Evolutionary conservation across 35 echinoderm and acorn worm genomes (phyloP).

Genomic region (Heliocidaris erythrogramma): DNA sequence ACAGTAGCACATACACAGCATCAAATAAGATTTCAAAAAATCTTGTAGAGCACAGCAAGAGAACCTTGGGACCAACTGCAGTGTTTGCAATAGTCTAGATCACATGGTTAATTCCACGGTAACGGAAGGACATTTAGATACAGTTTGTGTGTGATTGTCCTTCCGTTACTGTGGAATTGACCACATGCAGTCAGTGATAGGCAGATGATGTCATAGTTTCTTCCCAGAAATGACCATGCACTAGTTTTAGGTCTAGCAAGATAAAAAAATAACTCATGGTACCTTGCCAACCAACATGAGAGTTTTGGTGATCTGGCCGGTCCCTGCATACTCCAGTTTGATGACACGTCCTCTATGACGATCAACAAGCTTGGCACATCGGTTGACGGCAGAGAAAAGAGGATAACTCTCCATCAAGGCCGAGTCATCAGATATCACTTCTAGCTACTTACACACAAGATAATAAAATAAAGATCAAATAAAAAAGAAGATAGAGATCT

Average conservation of each 20-base stretch:
- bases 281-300: constrained; percentile 95
- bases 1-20: no score
- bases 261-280: neutral
- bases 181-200: no score
- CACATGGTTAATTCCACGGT: no score
- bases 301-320: constrained; percentile 67
- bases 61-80: no score
- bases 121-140: no score
- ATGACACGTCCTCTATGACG: constrained; percentile 88
- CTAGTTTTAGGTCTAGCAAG: neutral
- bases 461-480: neutral
- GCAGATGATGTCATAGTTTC: no score
- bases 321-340: constrained; percentile 74
- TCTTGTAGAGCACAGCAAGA: no score
- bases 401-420: constrained; percentile 64
- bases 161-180: no score
- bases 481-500: neutral
- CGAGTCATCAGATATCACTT: constrained; percentile 51
- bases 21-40: no score
- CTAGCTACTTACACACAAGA: constrained; percentile 23
- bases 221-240: no score
- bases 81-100: no score
- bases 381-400: constrained; percentile 84
- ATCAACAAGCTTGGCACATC: constrained; percentile 83
- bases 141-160: no score